Evolutionary conservation across 2,113 vertebrate genomes (phyloP), one percentile per base, ranked within the genome.

Genomic region (Corythornis vintsioides): DNA sequence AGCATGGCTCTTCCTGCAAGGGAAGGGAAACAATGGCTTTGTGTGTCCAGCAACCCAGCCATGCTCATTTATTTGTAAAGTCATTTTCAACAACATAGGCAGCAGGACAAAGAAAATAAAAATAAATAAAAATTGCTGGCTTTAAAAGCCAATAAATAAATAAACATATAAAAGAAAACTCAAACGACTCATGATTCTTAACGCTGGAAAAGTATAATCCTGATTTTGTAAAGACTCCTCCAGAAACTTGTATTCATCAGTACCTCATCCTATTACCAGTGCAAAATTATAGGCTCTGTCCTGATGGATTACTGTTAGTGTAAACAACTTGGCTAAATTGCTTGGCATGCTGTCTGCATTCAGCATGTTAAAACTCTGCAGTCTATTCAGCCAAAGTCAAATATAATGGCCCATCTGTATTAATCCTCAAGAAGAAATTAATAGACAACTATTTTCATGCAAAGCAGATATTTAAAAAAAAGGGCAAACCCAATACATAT

Each of bases 401-500:
- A 94, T 66, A 92, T 77, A 95, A 93, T 95, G 75, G 72, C 88
- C 83, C 81, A 91, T 95, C 83, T 96, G 94, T 95, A 95, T 94
- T 92, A 95, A 95, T 87, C 48, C 76, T 95, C 81, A 88, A 93
- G 95, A 95, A 92, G 89, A 93, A 97, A 96, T 96, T 92, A 97
- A 92, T 93, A 96, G 95, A 79, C 71, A 67, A 74, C 91, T 85
- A 93, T 95, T 97, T 95, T 95, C 93, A 97, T 96, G 95, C 91
- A 97, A 95, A 97, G 81, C 82, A 97, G 96, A 94, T 90, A 94
- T 66, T 95, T 86, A 15, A 45, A 65, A 69, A 95, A 69, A 95
- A 96, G 93, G 76, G 77, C 77, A 92, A 92, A 78, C 40, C 73
- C 76, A 84, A 96, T 89, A 89, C 94, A 94, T 95, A 96, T 50